Base-by-base conservation (phyloP, 2,888 invertebrate genomes). In the Heliconius erato region DNA sequence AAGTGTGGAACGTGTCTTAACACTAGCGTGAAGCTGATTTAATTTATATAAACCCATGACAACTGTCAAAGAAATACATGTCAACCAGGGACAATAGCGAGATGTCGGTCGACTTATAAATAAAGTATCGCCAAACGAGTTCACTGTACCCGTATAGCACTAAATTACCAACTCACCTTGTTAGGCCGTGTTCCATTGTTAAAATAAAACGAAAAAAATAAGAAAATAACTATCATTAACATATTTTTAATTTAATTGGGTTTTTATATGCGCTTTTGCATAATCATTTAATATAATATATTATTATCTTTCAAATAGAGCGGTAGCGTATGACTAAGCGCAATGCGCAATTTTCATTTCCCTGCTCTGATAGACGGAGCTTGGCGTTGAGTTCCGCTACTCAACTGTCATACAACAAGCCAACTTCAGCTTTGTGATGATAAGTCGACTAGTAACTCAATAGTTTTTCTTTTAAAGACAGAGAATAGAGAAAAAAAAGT, bases 151-250 rank as follows among this genome's bases (percentile, higher is more conserved):
- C 59, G 23, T 35, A 76, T 16, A 35, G 23, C 35, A 76, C 59
- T 26, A 35, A 76, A 59, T 59, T 23, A 32, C 35, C 32, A 12
- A 74, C n/a, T 32, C 74, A 59, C 35, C 74, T 76, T 32, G 23
- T 35, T 63, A 76, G n/a, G 14, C 16, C 12, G 32, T n/a, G 63
- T 63, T 76, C n/a, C 76, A 63, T 63, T 76, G 63, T 72, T 72
- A 26, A 16, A 26, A 44, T 9, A 14, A 14, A 16, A 72, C 16
- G 14, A 40, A 72, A 12, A 16, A 26, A 26, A 28, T 3, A 54
- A 26, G n/a, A 7, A 72, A 26, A 16, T 16, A 2, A 40, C n/a
- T n/a, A 14, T 44, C 1, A 14, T 54, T 23, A 23, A 54, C 6
- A 40, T 71, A n/a, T 23, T 32, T 32, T 40, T 0, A 11, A 35